A percentile compares a stretch with the other conserved stretches of the same genome.
Conservation (phyloP, 2,888 invertebrate genomes). For the Drosophila paramelanica region DNA sequence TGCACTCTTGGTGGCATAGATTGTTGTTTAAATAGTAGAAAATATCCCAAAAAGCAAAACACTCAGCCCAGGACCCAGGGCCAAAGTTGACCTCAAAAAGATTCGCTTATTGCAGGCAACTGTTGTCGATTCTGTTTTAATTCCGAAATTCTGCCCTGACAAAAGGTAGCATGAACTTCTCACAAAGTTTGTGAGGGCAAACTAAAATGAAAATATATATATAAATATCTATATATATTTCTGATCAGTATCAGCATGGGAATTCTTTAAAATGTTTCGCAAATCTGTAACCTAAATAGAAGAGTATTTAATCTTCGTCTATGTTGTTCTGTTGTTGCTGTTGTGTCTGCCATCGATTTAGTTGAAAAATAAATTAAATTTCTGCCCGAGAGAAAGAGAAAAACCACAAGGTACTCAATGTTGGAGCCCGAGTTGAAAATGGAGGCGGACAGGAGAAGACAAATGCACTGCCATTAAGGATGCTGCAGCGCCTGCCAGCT, state of each 20-base stretch:
- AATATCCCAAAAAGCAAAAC: constrained; percentile 6
- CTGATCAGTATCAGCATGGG: too few species aligned
- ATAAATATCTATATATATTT: too few species aligned
- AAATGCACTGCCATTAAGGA: constrained; percentile 60
- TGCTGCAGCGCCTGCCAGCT: constrained; percentile 16
- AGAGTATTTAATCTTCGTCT: neutral
- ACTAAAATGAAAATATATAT: too few species aligned
- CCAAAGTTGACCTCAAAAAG: constrained; percentile 47
- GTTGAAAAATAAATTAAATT: constrained; percentile 75
- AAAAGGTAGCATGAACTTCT: neutral
- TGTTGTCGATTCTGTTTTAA: constrained; percentile 34
- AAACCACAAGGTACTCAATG: constrained; percentile 40
- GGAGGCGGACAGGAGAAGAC: constrained; percentile 50
- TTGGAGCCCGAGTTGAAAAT: constrained; percentile 26
- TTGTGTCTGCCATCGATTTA: constrained; percentile 62
- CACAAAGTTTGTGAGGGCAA: too few species aligned
- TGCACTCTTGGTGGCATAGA: neutral
- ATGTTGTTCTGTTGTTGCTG: neutral
- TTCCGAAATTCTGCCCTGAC: neutral
- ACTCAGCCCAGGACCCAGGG: neutral
- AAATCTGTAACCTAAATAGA: too few species aligned
- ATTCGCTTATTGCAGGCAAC: constrained; percentile 45
- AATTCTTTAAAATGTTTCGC: too few species aligned
- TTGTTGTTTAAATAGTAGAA: neutral
- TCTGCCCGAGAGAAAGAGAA: constrained; percentile 16